Base-by-base conservation (phyloP, 2,797 vertebrate genomes). In the Pteronotus mesoamericanus region DNA sequence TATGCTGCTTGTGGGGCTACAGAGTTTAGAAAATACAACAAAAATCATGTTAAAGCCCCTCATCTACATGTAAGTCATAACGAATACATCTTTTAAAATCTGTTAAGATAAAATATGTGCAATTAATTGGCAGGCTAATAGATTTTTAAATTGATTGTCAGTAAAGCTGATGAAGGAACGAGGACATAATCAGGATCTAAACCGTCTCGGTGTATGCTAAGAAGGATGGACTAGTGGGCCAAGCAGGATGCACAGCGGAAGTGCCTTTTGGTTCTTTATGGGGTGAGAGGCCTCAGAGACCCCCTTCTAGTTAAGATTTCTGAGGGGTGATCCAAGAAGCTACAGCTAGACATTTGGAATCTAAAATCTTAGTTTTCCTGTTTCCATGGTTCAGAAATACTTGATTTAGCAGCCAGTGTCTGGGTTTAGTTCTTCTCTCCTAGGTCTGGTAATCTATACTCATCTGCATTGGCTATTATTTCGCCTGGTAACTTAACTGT, bases 401-500 rank as follows among this genome's bases (percentile, higher is more conserved):
- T 83, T 7, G 0, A 9, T 15, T 78, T 68, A 80, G 42, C 8
- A 96, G 66, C 19, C 6, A 51, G 10, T 39, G 0, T 18, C 39
- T 46, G 66, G 42, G 75, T 21, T 94, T 44, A 32, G 4, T 53
- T 78, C 72, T 95, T 97, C 29, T 66, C 79, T 77, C 64, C 32
- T 18, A n/a, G 53, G 34, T 6, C 57, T 77, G 24, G 29, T 74
- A 32, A 92, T 90, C n/a, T 89, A 19, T 74, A 10, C 24, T 48
- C 42, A 84, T 77, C 9, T 59, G 37, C 22, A 44, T 3, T 4
- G 85, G 79, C 24, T 51, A 14, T 91, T 82, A 71, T 75, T 93
- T 88, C 84, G 68, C 19, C 71, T 91, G 71, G 94, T 57, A 91
- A 66, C 78, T 77, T 86, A 93, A 18, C 18, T 91, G 14, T 84